Percentiles rank a stretch among this genome's conserved stretches.
Evolutionary conservation across 2,797 vertebrate species (phyloP).

Genomic region (Hypotaenidia okinawae): DNA sequence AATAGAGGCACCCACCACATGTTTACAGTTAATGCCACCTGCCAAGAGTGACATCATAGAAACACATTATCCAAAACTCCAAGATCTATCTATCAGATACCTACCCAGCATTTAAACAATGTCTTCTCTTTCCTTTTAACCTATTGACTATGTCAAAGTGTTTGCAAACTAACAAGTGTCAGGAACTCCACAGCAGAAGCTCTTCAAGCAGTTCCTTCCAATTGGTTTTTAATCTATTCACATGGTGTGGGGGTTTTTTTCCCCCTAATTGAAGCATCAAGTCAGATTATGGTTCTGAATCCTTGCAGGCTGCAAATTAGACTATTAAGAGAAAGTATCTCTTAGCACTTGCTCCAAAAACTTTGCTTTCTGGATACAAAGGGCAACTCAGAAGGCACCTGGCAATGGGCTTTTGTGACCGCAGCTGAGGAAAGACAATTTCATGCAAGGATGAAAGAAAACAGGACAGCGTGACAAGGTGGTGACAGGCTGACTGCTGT

Average conservation of each 20-base stretch:
- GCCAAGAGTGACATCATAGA: background rate
- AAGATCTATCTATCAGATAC: background rate
- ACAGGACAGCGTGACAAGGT: background rate
- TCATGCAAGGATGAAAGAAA: background rate
- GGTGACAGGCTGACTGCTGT: background rate
- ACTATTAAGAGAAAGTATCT: background rate
- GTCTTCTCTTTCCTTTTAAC: background rate
- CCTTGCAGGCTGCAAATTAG: slow-evolving; percentile 24
- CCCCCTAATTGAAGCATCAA: slow-evolving; percentile 40
- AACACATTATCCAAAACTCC: background rate
- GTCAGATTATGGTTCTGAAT: background rate
- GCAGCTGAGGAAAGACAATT: background rate
- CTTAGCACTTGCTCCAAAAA: background rate
- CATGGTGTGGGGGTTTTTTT: background rate
- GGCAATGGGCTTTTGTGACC: background rate
- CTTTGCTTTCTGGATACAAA: background rate
- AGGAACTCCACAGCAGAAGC: background rate
- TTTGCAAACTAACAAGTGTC: background rate
- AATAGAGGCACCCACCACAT: background rate
- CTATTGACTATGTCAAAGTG: background rate
- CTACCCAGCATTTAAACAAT: background rate
- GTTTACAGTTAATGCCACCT: background rate
- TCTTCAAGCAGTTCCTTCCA: background rate
- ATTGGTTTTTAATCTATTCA: slow-evolving; percentile 20
- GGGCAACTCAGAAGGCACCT: background rate